Evolutionary conservation across 2,797 vertebrate genomes (phyloP).

Genomic region (Limosa lapponica): DNA sequence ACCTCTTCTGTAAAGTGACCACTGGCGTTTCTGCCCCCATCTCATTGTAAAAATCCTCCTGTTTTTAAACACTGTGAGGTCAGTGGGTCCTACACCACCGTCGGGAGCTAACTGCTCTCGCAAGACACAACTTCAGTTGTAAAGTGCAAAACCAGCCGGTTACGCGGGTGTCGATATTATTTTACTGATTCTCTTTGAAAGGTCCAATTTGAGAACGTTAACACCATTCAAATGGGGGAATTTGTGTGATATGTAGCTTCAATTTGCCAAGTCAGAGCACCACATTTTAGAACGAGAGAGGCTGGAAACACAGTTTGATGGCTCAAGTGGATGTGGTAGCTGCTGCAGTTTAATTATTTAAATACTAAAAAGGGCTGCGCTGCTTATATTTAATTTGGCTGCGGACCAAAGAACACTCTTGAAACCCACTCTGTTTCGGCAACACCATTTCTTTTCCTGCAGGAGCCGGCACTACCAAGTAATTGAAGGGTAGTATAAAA

Average conservation of each 20-base stretch:
- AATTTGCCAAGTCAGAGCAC: not conserved
- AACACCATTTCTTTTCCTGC: not conserved
- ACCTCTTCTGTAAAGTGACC: not conserved
- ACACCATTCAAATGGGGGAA: not conserved
- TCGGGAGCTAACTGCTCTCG: not conserved
- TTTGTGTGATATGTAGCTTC: not conserved
- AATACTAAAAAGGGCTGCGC: constrained; percentile 41
- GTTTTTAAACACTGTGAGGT: not conserved
- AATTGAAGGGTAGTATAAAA: constrained; percentile 45
- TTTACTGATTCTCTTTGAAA: not conserved
- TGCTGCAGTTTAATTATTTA: constrained; percentile 38
- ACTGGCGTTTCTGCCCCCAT: not conserved
- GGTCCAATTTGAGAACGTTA: not conserved
- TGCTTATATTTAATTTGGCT: constrained; percentile 33
- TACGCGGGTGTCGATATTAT: fast-evolving
- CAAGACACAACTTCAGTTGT: not conserved
- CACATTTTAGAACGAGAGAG: not conserved
- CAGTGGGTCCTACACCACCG: not conserved
- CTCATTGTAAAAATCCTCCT: not conserved
- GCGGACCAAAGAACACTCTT: not conserved
- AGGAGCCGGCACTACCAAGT: not conserved
- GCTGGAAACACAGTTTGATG: constrained; percentile 3
- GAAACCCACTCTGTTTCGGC: not conserved
- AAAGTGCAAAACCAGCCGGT: not conserved
- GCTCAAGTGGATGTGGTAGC: not conserved